Evolutionary conservation across 2,888 invertebrate species (phyloP), one percentile per base, ranked within the genome.

Genomic region (Xestia ashworthii): DNA sequence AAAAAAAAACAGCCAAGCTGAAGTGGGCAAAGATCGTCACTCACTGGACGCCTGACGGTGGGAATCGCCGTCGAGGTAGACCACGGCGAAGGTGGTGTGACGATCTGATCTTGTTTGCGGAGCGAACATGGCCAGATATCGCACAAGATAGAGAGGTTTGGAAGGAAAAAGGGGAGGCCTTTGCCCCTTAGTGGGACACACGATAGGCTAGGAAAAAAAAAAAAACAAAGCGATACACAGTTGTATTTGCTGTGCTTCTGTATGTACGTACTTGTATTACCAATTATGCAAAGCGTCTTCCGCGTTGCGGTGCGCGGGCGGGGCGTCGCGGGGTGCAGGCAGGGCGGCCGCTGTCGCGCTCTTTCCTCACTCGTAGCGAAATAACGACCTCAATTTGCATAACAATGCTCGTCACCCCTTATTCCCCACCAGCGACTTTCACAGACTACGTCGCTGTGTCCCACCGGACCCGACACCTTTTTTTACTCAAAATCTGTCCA

Each of bases 361-460:
- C 95, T 95, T 96, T 96, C 95, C 95, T 95, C 95, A 95, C 95
- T 95, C 95, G 95, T 95, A 95, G 95, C 95, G 95, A 96, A 96
- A 96, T 96, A 96, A 96, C 96, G 96, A 96, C 96, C 96, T 95
- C 95, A 95, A 96, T 96, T 96, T 96, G 94, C 96, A 96, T 96
- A 96, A 96, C 96, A 96, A 96, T 96, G 95, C 95, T 96, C 94
- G 95, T 95, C 96, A 96, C 96, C 96, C 96, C 96, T 95, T 95
- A 94, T 94, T 94, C 95, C 94, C 95, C 92, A 94, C 95, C 94
- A 94, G 94, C 92, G 95, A 94, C 95, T 95, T 95, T 95, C 93
- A 93, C 95, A 94, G 95, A 94, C 94, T 92, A 91, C 92, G 89
- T 91, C 90, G 90, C 92, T 84, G 87, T 91, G 93, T 95, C 96